phyloP scores from a whole-genome alignment of 2,888 invertebrate species.

The Conchocele bisecta region DNA sequence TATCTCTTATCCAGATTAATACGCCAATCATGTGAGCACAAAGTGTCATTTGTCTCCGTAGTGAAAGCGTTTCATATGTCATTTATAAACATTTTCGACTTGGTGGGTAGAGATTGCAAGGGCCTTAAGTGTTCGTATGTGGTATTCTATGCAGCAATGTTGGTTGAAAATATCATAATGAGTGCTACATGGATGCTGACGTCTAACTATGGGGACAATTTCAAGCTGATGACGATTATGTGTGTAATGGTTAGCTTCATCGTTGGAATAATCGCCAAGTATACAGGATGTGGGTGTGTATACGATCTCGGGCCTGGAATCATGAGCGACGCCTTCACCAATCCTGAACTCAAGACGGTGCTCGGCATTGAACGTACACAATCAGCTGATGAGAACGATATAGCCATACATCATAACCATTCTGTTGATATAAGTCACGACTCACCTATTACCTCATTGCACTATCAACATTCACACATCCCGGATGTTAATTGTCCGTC shows the following conservation, averaged over 20 bases:
- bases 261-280: constrained; percentile 68
- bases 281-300: constrained; percentile 66
- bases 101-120: constrained; percentile 50
- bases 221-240: constrained; percentile 65
- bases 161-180: constrained; percentile 72
- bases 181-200: constrained; percentile 71
- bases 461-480: neutral
- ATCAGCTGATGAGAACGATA: neutral
- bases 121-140: constrained; percentile 70
- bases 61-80: constrained; percentile 51
- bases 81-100: constrained; percentile 62
- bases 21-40: constrained; percentile 34
- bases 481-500: neutral
- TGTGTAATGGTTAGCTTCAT: constrained; percentile 64
- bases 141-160: constrained; percentile 64
- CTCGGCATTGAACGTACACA: neutral
- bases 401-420: too few species aligned
- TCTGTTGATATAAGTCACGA: too few species aligned
- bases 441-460: too few species aligned
- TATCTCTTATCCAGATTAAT: constrained; percentile 43
- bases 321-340: constrained; percentile 53
- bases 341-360: constrained; percentile 42
- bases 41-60: constrained; percentile 32
- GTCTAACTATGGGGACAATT: constrained; percentile 54
- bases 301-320: constrained; percentile 50